These are phyloP conservation scores for Drosophila crucigera DNA, from an alignment of 2,888 invertebrate species.

Conservation along the genomic window DNA sequence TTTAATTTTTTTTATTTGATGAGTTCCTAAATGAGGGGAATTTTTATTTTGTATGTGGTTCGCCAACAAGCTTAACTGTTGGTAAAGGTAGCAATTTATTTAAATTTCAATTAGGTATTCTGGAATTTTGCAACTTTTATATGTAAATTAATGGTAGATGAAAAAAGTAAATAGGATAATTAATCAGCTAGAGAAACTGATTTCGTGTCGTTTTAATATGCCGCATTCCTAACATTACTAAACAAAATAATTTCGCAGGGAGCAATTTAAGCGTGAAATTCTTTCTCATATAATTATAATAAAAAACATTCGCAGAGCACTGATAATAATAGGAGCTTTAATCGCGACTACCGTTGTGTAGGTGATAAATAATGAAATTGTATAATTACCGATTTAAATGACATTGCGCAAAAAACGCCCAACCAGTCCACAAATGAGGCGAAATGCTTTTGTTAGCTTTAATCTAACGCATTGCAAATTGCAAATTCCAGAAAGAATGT, in stretches of 20 bases:
- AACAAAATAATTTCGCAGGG: conserved; percentile 1
- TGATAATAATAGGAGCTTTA: conserved; percentile 17
- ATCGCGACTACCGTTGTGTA: conserved; percentile 26
- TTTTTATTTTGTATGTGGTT: neutral
- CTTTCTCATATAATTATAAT: conserved; percentile 3
- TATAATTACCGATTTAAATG: conserved; percentile 51
- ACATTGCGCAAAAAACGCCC: conserved; percentile 31
- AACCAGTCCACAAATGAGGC: conserved; percentile 25
- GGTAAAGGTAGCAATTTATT: neutral
- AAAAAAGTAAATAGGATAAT: neutral
- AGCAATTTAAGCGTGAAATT: conserved; percentile 18
- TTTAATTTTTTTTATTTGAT: neutral
- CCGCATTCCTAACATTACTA: neutral
- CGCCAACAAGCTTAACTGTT: neutral
- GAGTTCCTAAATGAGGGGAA: neutral
- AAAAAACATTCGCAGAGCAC: neutral
- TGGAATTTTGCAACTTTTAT: neutral
- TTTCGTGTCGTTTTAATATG: neutral
- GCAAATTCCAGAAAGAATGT: conserved; percentile 9
- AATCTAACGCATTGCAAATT: conserved; percentile 52
- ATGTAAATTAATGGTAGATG: neutral
- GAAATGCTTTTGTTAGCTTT: conserved; percentile 27
- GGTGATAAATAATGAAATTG: conserved; percentile 46
- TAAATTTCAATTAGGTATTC: neutral
- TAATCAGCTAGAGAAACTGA: neutral